These are phyloP conservation scores for Chaetorhynchus papuensis DNA, from an alignment of 2,113 vertebrate genomes.

Conservation along the genomic window DNA sequence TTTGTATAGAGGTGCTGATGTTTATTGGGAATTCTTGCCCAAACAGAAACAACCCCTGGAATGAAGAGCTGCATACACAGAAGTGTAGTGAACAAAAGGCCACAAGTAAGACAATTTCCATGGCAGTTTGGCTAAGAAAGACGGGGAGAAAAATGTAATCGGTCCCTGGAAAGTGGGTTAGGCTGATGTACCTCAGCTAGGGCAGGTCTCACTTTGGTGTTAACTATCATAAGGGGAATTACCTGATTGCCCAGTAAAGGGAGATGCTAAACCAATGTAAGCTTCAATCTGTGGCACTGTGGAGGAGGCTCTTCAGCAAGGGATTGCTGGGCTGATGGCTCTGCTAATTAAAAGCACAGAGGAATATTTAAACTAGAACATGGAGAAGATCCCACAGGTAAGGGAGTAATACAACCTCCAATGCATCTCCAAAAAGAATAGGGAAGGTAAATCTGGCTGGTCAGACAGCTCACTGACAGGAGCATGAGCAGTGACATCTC, in stretches of 20 bases:
- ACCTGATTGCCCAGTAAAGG: background rate
- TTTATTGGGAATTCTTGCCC: background rate
- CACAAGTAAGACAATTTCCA: background rate
- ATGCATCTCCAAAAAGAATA: background rate
- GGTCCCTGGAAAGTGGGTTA: background rate
- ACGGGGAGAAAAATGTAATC: background rate
- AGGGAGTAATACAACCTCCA: background rate
- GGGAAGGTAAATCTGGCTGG: background rate
- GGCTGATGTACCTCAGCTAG: background rate
- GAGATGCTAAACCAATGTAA: background rate
- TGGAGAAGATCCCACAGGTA: background rate
- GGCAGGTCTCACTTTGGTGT: background rate
- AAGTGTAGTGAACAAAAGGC: background rate
- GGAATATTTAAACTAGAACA: background rate
- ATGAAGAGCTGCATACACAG: background rate
- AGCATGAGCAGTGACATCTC: background rate
- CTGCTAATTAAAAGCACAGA: background rate
- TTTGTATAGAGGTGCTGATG: background rate
- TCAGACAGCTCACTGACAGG: background rate
- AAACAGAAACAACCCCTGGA: background rate
- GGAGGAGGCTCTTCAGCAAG: background rate
- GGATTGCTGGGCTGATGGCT: background rate
- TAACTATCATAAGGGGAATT: background rate
- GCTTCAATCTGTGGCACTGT: background rate
- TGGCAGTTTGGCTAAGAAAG: background rate